Percentiles rank a stretch among this genome's conserved stretches.
Evolutionary conservation across 2,888 invertebrate species (phyloP).

Genomic region (Clostera curtula): DNA sequence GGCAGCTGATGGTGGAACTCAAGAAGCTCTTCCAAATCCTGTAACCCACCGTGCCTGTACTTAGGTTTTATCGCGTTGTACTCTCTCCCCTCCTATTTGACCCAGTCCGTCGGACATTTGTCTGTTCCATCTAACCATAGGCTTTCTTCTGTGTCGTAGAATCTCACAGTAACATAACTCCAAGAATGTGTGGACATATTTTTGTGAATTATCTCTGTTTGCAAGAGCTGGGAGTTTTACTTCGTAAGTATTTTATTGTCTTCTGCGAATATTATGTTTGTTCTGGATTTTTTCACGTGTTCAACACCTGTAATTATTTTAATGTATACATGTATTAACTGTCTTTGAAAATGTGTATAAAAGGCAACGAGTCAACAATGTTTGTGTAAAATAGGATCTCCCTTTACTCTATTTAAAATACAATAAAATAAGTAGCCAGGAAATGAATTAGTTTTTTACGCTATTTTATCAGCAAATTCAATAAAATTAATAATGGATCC

Average conservation of each 20-base stretch:
- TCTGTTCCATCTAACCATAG: slow-evolving; percentile 57
- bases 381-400: no score
- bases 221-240: no score
- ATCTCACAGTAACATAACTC: slow-evolving; percentile 33
- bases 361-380: no score
- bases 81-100: slow-evolving; percentile 31
- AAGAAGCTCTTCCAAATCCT: slow-evolving; percentile 98
- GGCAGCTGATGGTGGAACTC: slow-evolving; percentile 98
- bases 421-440: slow-evolving; percentile 4
- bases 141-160: slow-evolving; percentile 34
- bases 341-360: no score
- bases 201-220: slow-evolving; percentile 15
- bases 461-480: slow-evolving; percentile 12
- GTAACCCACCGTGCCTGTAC: slow-evolving; percentile 61
- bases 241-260: no score
- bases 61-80: slow-evolving; percentile 22
- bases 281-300: no score
- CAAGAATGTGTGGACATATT: slow-evolving; percentile 7
- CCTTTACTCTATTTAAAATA: no score
- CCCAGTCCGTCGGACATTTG: slow-evolving; percentile 27
- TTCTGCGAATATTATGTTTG: no score
- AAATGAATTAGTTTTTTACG: slow-evolving; percentile 1
- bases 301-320: no score
- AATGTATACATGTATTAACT: no score
- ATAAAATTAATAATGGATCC: slow-evolving; percentile 20